Conservation (phyloP, 2,113 vertebrate species). For the Numida meleagris region DNA sequence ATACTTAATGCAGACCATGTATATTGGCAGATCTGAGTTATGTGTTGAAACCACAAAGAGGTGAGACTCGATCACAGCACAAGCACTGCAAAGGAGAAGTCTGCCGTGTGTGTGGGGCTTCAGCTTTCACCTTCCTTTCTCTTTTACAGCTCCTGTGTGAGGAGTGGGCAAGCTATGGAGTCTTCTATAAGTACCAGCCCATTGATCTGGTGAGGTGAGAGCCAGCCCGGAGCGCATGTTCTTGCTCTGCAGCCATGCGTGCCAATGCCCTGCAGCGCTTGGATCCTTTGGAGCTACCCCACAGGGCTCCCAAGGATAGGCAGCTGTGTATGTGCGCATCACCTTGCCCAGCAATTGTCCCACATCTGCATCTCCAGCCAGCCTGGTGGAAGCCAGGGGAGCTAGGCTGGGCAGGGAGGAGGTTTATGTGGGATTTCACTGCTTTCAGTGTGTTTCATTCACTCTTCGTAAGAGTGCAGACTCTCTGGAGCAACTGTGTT, state of each 20-base stretch:
- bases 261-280: background rate
- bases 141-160: constrained; percentile 88
- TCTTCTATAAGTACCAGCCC: constrained; percentile 97
- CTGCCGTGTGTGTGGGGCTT: rapidly evolving
- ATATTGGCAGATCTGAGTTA: background rate
- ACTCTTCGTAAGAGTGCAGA: background rate
- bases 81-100: background rate
- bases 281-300: background rate
- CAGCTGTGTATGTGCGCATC: background rate
- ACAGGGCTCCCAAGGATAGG: rapidly evolving
- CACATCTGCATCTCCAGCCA: background rate
- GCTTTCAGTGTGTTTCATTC: background rate
- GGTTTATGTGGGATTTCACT: background rate
- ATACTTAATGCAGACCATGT: background rate
- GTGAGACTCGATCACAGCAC: rapidly evolving
- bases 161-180: constrained; percentile 94
- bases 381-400: background rate
- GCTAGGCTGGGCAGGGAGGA: background rate
- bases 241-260: background rate
- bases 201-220: constrained; percentile 93
- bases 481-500: background rate
- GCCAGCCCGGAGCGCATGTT: rapidly evolving
- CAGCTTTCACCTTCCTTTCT: background rate
- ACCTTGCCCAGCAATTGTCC: background rate
- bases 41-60: background rate